phyloP scores from a whole-genome alignment of 1,140 invertebrate species.

The Philaenus spumarius region DNA sequence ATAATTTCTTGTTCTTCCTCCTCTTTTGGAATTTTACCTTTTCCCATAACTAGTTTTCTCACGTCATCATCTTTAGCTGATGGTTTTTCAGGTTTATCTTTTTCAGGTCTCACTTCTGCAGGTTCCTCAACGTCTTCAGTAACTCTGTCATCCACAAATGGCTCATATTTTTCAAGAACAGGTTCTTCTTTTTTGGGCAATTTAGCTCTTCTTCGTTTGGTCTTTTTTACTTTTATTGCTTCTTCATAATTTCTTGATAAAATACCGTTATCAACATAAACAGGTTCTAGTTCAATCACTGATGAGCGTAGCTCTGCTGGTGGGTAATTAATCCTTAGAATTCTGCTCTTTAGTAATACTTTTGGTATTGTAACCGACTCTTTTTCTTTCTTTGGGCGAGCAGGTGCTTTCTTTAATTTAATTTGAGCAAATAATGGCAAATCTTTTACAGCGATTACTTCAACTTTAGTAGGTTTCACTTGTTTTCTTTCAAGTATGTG shows the following conservation, averaged over 20 bases:
- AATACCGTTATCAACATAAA: slow-evolving; percentile 49
- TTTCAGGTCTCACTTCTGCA: slow-evolving; percentile 17
- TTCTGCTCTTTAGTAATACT: slow-evolving; percentile 55
- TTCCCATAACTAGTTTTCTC: slow-evolving; percentile 33
- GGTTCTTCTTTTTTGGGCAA: slow-evolving; percentile 37
- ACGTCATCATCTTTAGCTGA: slow-evolving; percentile 38
- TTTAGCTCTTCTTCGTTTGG: slow-evolving; percentile 44
- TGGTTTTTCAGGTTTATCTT: slow-evolving; percentile 39
- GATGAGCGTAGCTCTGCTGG: slow-evolving; percentile 37
- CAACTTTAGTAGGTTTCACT: slow-evolving; percentile 42
- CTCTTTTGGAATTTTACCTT: slow-evolving; percentile 28
- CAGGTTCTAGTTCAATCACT: slow-evolving; percentile 31
- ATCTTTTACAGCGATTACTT: slow-evolving; percentile 39
- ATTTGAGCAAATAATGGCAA: slow-evolving; percentile 52
- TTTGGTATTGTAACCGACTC: slow-evolving; percentile 49
- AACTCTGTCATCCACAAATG: slow-evolving; percentile 40
- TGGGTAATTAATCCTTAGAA: slow-evolving; percentile 43
- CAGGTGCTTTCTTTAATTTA: slow-evolving; percentile 54
- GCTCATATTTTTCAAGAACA: slow-evolving; percentile 46
- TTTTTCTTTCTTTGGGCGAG: slow-evolving; percentile 43
- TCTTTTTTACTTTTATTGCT: slow-evolving; percentile 53
- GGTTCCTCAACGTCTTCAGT: slow-evolving; percentile 37
- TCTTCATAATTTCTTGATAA: slow-evolving; percentile 62
- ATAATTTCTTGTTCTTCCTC: slow-evolving; percentile 27
- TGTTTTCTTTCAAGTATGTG: slow-evolving; percentile 38